Evolutionary conservation across 2,888 invertebrate genomes (phyloP).

Genomic region (Malthinus seriepunctatus): DNA sequence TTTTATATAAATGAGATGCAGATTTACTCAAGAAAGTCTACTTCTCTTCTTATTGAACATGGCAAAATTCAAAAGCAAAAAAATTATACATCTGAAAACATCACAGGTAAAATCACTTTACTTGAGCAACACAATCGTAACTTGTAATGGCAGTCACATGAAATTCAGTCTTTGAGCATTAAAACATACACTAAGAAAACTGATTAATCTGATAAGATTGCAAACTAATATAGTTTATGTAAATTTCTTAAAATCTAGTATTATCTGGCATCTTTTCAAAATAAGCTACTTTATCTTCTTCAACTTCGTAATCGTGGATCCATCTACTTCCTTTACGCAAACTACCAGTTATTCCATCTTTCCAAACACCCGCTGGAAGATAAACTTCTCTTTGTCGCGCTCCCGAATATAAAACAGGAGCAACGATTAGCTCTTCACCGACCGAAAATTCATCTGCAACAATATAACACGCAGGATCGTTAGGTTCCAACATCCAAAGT

Average conservation of each 20-base stretch:
- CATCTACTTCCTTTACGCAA: conserved; percentile 85
- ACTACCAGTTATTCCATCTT: conserved; percentile 86
- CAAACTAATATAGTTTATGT: not conserved
- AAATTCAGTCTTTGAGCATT: conserved; percentile 2
- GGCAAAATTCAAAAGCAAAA: too few relatives aligned
- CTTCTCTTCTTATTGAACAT: too few relatives aligned
- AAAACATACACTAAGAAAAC: not conserved
- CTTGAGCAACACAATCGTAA: not conserved
- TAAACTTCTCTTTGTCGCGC: conserved; percentile 80
- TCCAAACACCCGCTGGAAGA: conserved; percentile 90
- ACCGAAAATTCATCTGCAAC: conserved; percentile 87
- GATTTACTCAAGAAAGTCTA: too few relatives aligned
- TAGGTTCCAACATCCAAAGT: conserved; percentile 85
- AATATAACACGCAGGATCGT: conserved; percentile 74
- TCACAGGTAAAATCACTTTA: too few relatives aligned
- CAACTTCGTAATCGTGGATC: conserved; percentile 86
- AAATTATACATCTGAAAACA: too few relatives aligned
- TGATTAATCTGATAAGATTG: too few relatives aligned
- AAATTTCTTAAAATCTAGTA: conserved; percentile 66
- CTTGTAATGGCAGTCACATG: not conserved
- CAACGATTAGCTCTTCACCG: conserved; percentile 88
- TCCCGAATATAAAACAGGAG: conserved; percentile 77
- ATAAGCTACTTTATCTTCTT: conserved; percentile 78
- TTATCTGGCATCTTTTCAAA: conserved; percentile 85
- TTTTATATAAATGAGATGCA: not conserved